These are phyloP conservation scores for Drosophila subsilvestris DNA, from an alignment of 2,888 invertebrate species.

Conservation along the genomic window DNA sequence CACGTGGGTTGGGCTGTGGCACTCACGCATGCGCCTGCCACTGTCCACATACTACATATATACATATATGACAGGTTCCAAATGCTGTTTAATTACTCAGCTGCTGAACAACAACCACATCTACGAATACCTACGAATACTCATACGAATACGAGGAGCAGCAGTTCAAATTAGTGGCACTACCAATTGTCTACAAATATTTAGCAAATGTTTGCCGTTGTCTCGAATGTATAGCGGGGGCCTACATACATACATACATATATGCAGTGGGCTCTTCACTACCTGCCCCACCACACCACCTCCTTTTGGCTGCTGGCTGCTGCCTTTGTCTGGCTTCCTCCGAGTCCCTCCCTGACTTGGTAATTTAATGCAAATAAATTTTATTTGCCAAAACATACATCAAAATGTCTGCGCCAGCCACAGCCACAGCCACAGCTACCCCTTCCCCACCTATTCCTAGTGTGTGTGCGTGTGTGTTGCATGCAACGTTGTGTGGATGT, in stretches of 20 bases:
- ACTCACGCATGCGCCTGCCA: conserved; percentile 40
- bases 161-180: conserved; percentile 73
- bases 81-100: conserved; percentile 70
- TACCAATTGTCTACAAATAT: conserved; percentile 79
- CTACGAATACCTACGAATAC: neutral
- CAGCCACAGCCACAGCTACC: conserved; percentile 59
- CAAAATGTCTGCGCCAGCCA: conserved; percentile 77
- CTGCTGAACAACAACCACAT: conserved; percentile 31
- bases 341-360: conserved; percentile 47
- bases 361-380: conserved; percentile 82
- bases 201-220: conserved; percentile 72
- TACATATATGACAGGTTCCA: conserved; percentile 42
- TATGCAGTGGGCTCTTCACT: neutral
- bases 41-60: conserved; percentile 18
- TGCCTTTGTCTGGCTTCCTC: neutral
- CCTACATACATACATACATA: neutral
- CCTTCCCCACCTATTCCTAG: neutral
- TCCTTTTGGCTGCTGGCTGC: conserved; percentile 9
- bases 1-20: conserved; percentile 41
- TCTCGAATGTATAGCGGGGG: conserved; percentile 39
- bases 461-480: conserved; percentile 11
- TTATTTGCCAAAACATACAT: conserved; percentile 80
- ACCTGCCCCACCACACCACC: conserved; percentile 1
- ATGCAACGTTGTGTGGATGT: conserved; percentile 25
- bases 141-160: neutral